Evolutionary conservation across 1,140 invertebrate genomes (phyloP).

Genomic region (Leptoteleia sp.): DNA sequence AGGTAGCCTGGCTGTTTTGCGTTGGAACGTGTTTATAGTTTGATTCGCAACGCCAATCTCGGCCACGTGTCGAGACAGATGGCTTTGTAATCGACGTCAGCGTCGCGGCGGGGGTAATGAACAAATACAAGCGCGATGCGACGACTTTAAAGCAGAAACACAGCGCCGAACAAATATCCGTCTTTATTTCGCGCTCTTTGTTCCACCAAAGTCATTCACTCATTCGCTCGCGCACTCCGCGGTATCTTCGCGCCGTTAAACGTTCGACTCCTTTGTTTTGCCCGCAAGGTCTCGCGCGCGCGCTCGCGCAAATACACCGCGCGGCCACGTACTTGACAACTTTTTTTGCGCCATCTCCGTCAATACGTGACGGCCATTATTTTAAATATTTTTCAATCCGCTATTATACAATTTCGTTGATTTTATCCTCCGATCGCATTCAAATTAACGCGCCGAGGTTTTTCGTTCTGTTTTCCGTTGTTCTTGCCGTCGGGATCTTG

Average conservation of each 20-base stretch:
- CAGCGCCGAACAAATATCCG: constrained; percentile 49
- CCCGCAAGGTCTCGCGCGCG: constrained; percentile 49
- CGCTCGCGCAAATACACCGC: constrained; percentile 34
- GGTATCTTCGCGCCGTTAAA: constrained; percentile 32
- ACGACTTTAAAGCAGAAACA: constrained; percentile 31
- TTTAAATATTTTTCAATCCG: constrained; percentile 35
- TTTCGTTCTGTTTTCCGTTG: too few relatives aligned
- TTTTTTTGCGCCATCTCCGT: constrained; percentile 37
- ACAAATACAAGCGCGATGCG: constrained; percentile 44
- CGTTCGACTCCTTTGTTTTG: constrained; percentile 60
- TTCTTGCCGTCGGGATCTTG: too few relatives aligned
- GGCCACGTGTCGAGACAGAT: constrained; percentile 58
- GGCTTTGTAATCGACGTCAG: constrained; percentile 56
- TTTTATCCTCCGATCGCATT: too few relatives aligned
- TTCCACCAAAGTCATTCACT: constrained; percentile 39
- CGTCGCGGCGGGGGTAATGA: constrained; percentile 43
- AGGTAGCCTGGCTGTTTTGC: constrained; percentile 30
- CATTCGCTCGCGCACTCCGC: constrained; percentile 34
- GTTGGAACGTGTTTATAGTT: constrained; percentile 18
- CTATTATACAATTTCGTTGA: too few relatives aligned
- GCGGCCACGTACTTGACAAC: constrained; percentile 51
- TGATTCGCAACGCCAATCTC: constrained; percentile 35
- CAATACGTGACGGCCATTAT: constrained; percentile 34
- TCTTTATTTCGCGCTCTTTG: constrained; percentile 44
- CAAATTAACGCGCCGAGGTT: too few relatives aligned